Evolutionary conservation across 2,888 invertebrate genomes (phyloP).

Genomic region (Petrophora chlorosata): DNA sequence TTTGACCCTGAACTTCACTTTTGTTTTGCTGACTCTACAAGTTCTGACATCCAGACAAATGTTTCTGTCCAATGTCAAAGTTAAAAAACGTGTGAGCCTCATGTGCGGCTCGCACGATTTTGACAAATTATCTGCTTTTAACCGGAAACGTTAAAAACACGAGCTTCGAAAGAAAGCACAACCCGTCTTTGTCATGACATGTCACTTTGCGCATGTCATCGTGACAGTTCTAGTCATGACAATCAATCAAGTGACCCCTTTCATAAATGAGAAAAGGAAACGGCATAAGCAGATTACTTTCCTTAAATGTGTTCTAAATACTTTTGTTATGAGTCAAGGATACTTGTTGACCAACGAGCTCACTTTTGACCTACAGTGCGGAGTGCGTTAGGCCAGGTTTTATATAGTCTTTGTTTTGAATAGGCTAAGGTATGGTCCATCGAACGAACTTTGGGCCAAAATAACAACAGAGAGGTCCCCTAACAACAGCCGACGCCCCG

Average conservation of each 20-base stretch:
- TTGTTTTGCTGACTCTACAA: conserved; percentile 5
- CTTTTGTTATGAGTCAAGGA: background rate
- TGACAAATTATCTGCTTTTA: conserved; percentile 21
- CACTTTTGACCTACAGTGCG: background rate
- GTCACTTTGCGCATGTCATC: conserved; percentile 10
- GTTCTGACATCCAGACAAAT: conserved; percentile 2
- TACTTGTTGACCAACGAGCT: background rate
- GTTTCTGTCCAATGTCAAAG: conserved; percentile 16
- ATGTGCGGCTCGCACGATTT: conserved; percentile 14
- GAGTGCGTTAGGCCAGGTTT: too few species aligned
- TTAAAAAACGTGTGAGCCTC: conserved; percentile 5
- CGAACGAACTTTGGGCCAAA: too few species aligned
- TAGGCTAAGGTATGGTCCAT: too few species aligned
- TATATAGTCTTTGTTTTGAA: too few species aligned
- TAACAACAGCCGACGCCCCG: too few species aligned
- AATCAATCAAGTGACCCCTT: conserved; percentile 21
- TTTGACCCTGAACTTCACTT: too few species aligned
- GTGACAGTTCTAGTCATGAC: conserved; percentile 14
- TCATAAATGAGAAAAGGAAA: conserved; percentile 7
- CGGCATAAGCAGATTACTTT: conserved; percentile 10
- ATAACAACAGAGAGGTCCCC: too few species aligned
- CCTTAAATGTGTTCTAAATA: conserved; percentile 5
- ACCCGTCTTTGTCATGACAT: conserved; percentile 17
- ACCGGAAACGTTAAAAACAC: conserved; percentile 14
- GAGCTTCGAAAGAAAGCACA: conserved; percentile 19